Evolutionary conservation across 35 echinoderm and acorn worm species (phyloP), one percentile per base, ranked within the genome.

Genomic region (Stichopus chloronotus): DNA sequence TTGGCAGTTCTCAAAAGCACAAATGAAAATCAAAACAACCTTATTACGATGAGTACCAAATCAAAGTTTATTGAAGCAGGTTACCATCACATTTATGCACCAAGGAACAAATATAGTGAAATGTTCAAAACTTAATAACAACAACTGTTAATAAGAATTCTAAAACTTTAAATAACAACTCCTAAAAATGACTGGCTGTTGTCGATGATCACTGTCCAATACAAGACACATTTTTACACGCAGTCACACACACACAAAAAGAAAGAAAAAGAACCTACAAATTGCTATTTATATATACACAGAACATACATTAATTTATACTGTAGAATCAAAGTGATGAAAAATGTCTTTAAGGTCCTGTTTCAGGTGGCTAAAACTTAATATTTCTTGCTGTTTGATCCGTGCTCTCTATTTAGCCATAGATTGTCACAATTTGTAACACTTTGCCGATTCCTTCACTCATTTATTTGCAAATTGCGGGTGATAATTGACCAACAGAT

Each of bases 41-140:
- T 43, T 43, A 3, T 65, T 14, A 65, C 61, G 13, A 65, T 65
- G 61, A 65, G 11, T 65, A 65, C 61, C 61, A 65, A 65, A 65
- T 65, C 61, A 65, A 43, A 65, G 61, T 65, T 65, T 65, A 65
- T 65, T 65, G 61, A 65, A 65, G 61, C 61, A 65, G 61, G 61
- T 65, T 65, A 65, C 61, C 13, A 65, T 65, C 61, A 65, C 61
- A 65, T 65, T 65, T 65, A 65, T 65, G 61, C 61, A 65, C 61
- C 61, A 65, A 65, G 61, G 61, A 65, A 65, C 61, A 65, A 65
- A 65, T 43, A 65, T 11, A 65, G 19, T 19, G 19, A 19, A 65
- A 65, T 65, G 19, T 65, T 65, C 11, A 65, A 65, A 65, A 65
- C 11, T 65, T 7, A 65, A 65, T 65, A 65, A 65, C 61, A 14